Base-by-base conservation (phyloP, 2,113 vertebrate genomes). In the Chroicocephalus ridibundus region DNA sequence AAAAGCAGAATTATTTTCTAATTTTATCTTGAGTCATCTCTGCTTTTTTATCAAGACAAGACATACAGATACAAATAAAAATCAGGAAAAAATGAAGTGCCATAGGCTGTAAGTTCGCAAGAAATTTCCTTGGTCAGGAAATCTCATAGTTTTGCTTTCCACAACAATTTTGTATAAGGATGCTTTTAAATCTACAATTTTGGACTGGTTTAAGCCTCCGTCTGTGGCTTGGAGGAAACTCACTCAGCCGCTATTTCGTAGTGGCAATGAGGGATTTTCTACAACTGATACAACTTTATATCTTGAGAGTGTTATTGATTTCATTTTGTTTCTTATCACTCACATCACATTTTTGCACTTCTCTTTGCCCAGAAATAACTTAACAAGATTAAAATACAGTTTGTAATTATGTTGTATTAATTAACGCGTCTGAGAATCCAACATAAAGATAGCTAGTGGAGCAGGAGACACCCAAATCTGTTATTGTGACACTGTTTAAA, bases 351-450 rank as follows among this genome's bases (percentile, higher is more conserved):
- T 90, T 93, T 58, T 88, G 60, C 85, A 86, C 90, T 77, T 88
- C 79, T 83, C 58, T 92, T 92, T 94, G 95, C 71, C 82, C 76
- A 81, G 72, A 90, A 93, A 81, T 68, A 90, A 46, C 71, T 70
- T 76, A 77, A 96, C 44, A 61, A 86, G 88, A 94, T 92, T 92
- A 88, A 91, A 96, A 92, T n/a, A 49, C 60, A 55, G 83, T 81
- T 94, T 81, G 68, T 65, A 83, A 95, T 94, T 90, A 88, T 25
- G 79, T 18, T 72, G 64, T 70, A 92, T 83, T 94, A 95, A 94
- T 92, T 90, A 88, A 92, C 2, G 2, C 20, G 38, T 25, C 93
- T 80, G 40, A 80, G 57, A 80, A 66, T 40, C 71, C 75, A 61
- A 46, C 44, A 49, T 13, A 82, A 64, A 94, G 87, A 49, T 38